Percentiles rank a stretch among this genome's conserved stretches.
These are phyloP conservation scores for Tenthredo distinguenda DNA, from an alignment of 2,888 invertebrate genomes.

Conservation along the genomic window DNA sequence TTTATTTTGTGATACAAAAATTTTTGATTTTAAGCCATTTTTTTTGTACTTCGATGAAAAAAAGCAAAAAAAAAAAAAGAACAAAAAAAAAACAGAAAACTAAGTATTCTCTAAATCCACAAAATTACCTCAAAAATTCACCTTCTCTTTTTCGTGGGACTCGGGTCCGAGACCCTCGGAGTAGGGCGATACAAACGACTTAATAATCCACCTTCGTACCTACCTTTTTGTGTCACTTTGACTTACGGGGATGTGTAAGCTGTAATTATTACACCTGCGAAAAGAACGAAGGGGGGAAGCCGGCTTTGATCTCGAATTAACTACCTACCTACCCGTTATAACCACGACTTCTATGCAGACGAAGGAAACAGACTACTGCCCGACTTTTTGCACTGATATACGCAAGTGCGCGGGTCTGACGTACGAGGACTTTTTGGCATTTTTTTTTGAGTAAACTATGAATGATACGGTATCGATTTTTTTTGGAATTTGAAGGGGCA, in stretches of 20 bases:
- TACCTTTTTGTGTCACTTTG: conserved; percentile 43
- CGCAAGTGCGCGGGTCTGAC: not conserved
- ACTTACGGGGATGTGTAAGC: not conserved
- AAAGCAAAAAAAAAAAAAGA: no score
- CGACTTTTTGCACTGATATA: not conserved
- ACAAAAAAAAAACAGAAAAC: not conserved
- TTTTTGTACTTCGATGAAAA: no score
- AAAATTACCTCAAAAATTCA: not conserved
- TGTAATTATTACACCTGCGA: conserved; percentile 42
- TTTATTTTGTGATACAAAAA: no score
- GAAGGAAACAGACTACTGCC: not conserved
- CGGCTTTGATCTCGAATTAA: conserved; percentile 29
- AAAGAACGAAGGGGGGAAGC: conserved; percentile 22
- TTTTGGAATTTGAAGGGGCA: not conserved
- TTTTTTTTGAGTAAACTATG: no score
- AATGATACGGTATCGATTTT: no score
- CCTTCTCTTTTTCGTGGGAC: not conserved
- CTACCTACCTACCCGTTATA: not conserved
- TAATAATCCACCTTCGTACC: conserved; percentile 39
- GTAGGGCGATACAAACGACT: conserved; percentile 11
- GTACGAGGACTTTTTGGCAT: not conserved
- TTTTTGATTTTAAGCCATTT: no score
- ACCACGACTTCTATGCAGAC: conserved; percentile 20
- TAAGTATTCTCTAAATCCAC: not conserved
- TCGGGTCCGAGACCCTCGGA: not conserved